These are phyloP conservation scores for Pachycephus smyrnensis DNA, from an alignment of 2,888 invertebrate genomes.

Conservation along the genomic window DNA sequence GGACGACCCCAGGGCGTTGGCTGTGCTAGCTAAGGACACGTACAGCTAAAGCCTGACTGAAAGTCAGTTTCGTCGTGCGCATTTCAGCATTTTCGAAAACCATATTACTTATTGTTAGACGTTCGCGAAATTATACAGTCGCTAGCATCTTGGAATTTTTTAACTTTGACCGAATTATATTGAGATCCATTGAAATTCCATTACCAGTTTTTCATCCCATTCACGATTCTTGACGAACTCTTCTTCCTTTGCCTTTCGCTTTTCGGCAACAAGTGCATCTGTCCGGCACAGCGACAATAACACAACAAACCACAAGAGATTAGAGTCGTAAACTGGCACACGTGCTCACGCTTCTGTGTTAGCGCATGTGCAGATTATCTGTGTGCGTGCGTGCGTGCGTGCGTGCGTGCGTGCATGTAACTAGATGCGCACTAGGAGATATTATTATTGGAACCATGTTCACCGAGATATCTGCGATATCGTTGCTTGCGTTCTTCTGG, in stretches of 20 bases:
- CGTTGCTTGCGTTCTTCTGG: conserved; percentile 24
- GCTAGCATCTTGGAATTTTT: background rate
- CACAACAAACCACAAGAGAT: conserved; percentile 23
- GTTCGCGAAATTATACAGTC: too few relatives aligned
- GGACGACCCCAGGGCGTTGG: conserved; percentile 75
- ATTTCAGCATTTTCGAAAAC: too few relatives aligned
- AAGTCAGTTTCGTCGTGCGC: too few relatives aligned
- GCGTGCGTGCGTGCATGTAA: too few relatives aligned
- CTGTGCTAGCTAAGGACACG: conserved; percentile 62
- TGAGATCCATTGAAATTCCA: conserved; percentile 12
- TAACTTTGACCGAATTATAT: conserved; percentile 16
- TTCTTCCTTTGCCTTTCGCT: conserved; percentile 68
- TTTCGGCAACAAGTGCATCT: conserved; percentile 74
- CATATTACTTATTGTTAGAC: too few relatives aligned
- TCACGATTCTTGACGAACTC: conserved; percentile 68
- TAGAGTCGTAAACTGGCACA: conserved; percentile 9
- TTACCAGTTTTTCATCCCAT: conserved; percentile 63
- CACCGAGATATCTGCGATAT: conserved; percentile 29
- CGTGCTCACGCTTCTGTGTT: conserved; percentile 15
- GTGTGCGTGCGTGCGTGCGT: too few relatives aligned
- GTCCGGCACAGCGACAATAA: conserved; percentile 44
- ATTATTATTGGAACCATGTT: background rate
- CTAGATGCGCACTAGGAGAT: too few relatives aligned
- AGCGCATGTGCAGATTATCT: background rate
- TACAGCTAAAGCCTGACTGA: too few relatives aligned